These are phyloP conservation scores for Aythya baeri DNA, from an alignment of 2,113 vertebrate species.

Conservation along the genomic window DNA sequence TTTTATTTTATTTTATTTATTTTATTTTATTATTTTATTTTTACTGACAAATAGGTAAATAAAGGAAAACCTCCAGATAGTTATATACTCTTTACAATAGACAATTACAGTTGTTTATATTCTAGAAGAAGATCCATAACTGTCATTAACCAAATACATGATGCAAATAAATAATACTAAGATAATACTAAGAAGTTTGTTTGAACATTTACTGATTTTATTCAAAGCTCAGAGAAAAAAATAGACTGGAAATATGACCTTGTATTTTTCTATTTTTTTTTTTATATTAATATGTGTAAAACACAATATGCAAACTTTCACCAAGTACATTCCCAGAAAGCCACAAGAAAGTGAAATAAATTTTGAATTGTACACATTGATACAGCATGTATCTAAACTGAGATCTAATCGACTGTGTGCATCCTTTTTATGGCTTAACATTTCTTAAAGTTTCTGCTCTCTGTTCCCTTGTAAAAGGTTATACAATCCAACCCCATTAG, in stretches of 20 bases:
- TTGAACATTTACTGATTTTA: neutral
- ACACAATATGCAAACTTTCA: neutral
- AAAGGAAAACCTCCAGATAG: neutral
- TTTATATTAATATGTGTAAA: neutral
- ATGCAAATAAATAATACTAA: neutral
- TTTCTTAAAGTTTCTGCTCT: neutral
- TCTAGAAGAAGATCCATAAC: neutral
- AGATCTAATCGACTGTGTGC: neutral
- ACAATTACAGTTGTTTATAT: neutral
- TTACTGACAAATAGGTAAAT: neutral
- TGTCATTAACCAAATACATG: neutral
- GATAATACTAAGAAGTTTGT: accelerated
- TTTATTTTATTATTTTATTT: neutral
- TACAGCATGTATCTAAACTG: neutral
- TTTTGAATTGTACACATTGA: neutral
- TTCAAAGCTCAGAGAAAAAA: neutral
- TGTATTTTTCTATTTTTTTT: neutral
- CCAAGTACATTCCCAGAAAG: neutral
- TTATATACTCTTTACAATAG: neutral
- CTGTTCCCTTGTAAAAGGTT: neutral
- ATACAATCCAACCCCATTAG: neutral
- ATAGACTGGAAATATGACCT: neutral
- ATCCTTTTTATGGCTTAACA: neutral
- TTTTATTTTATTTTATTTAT: neutral
- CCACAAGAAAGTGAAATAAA: neutral